A percentile compares a stretch with the other conserved stretches of the same genome.
These are phyloP conservation scores for Valencia hispanica DNA, from an alignment of 2,797 vertebrate genomes.

Conservation along the genomic window DNA sequence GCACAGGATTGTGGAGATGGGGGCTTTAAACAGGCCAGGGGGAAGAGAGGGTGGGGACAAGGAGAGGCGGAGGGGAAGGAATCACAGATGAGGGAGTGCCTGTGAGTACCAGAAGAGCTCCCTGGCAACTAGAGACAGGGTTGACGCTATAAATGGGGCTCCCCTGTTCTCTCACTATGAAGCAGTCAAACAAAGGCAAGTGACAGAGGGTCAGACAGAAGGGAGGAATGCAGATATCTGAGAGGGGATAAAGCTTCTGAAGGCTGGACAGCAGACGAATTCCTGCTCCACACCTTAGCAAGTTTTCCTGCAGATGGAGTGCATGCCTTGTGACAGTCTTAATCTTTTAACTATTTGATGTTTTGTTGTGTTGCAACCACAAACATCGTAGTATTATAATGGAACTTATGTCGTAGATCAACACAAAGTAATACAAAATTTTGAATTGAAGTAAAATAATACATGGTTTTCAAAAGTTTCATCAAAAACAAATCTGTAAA, in stretches of 20 bases:
- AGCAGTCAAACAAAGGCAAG: slow-evolving; percentile 52
- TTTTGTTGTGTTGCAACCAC: background rate
- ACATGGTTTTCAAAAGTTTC: background rate
- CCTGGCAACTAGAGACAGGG: slow-evolving; percentile 71
- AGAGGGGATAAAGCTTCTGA: slow-evolving; percentile 39
- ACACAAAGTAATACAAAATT: background rate
- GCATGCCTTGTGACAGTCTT: background rate
- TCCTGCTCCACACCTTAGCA: slow-evolving; percentile 19
- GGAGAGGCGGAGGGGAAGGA: slow-evolving; percentile 5
- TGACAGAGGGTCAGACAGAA: slow-evolving; percentile 36
- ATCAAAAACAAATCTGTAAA: background rate
- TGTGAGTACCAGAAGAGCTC: slow-evolving; percentile 73
- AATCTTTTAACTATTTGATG: background rate
- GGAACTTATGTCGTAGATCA: background rate
- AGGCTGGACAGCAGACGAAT: slow-evolving; percentile 29
- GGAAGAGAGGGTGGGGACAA: slow-evolving; percentile 6
- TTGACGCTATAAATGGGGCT: slow-evolving; percentile 62
- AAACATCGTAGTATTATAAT: background rate
- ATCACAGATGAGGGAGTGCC: slow-evolving; percentile 47
- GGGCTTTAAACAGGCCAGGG: slow-evolving; percentile 12
- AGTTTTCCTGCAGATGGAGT: slow-evolving; percentile 5
- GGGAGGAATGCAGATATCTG: slow-evolving; percentile 36
- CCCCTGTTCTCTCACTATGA: slow-evolving; percentile 52
- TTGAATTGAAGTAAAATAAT: background rate
- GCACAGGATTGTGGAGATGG: slow-evolving; percentile 24